Percentiles rank a stretch among this genome's conserved stretches.
phyloP scores from a whole-genome alignment of 2,888 invertebrate genomes.

The Anthophora plumipes region DNA sequence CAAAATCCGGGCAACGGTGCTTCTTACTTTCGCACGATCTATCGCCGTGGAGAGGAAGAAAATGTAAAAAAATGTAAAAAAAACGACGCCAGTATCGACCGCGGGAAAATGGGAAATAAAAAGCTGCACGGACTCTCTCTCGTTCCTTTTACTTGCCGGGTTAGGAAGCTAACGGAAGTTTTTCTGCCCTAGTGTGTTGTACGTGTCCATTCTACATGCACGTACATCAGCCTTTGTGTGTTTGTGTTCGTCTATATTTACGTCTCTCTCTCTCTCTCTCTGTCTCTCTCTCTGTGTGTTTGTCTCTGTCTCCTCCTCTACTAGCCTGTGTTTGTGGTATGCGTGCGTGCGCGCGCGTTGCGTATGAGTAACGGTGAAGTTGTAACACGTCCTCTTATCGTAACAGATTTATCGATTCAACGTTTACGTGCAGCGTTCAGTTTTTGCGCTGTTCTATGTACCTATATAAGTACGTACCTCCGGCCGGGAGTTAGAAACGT shows the following conservation, averaged over 20 bases:
- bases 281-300: too few species aligned
- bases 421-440: constrained; percentile 33
- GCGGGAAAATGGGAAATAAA: constrained; percentile 56
- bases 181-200: constrained; percentile 19
- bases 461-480: too few species aligned
- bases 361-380: constrained; percentile 58
- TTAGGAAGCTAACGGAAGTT: constrained; percentile 60
- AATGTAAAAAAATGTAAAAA: constrained; percentile 39
- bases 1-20: constrained; percentile 36
- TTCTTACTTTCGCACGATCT: constrained; percentile 43
- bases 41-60: constrained; percentile 3
- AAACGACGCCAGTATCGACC: constrained; percentile 21
- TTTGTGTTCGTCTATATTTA: background rate
- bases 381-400: constrained; percentile 59
- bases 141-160: constrained; percentile 40
- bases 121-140: constrained; percentile 14
- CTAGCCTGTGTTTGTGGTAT: too few species aligned
- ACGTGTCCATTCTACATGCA: too few species aligned
- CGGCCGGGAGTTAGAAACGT: constrained; percentile 11
- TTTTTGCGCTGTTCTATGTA: constrained; percentile 32
- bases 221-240: too few species aligned
- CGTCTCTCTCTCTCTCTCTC: too few species aligned
- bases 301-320: too few species aligned
- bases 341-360: background rate
- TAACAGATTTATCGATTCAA: constrained; percentile 59